Percentiles rank a stretch among this genome's conserved stretches.
Conservation (phyloP, 2,113 vertebrate species). For the Callocephalon fimbriatum region DNA sequence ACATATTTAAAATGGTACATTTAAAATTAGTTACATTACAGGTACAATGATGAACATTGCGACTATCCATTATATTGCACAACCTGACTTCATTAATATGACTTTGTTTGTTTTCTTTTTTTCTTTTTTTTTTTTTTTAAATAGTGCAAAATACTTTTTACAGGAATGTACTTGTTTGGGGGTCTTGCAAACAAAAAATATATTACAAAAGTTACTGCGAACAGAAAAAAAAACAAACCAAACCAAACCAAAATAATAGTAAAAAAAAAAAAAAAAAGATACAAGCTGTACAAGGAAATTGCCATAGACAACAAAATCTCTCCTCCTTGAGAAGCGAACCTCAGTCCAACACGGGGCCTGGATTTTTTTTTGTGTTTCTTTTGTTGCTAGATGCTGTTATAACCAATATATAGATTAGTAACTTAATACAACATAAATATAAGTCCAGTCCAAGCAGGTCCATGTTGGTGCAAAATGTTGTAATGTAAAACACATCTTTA, state of each 20-base stretch:
- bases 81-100: slow-evolving; percentile 91
- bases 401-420: slow-evolving; percentile 85
- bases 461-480: slow-evolving; percentile 81
- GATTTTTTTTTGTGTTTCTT: slow-evolving; percentile 14
- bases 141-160: slow-evolving; percentile 99
- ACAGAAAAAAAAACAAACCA: slow-evolving; percentile 60
- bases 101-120: slow-evolving; percentile 60
- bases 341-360: slow-evolving; percentile 79
- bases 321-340: slow-evolving; percentile 85
- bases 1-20: slow-evolving; percentile 99
- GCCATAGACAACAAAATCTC: slow-evolving; percentile 91
- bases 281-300: slow-evolving; percentile 90
- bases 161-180: slow-evolving; percentile 94
- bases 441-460: slow-evolving; percentile 87
- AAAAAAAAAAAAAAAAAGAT: slow-evolving; percentile 64
- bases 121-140: slow-evolving; percentile 81
- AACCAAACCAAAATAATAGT: not conserved
- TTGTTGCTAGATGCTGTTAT: slow-evolving; percentile 74
- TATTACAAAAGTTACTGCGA: slow-evolving; percentile 88
- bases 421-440: slow-evolving; percentile 82
- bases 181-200: slow-evolving; percentile 81
- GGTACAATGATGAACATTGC: slow-evolving; percentile 92
- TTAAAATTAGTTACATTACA: slow-evolving; percentile 96
- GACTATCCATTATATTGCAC: slow-evolving; percentile 94
- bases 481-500: slow-evolving; percentile 75